A percentile compares a stretch with the other conserved stretches of the same genome.
Conservation (phyloP, 2,888 invertebrate species). For the Drosophila nr. perissopoda region DNA sequence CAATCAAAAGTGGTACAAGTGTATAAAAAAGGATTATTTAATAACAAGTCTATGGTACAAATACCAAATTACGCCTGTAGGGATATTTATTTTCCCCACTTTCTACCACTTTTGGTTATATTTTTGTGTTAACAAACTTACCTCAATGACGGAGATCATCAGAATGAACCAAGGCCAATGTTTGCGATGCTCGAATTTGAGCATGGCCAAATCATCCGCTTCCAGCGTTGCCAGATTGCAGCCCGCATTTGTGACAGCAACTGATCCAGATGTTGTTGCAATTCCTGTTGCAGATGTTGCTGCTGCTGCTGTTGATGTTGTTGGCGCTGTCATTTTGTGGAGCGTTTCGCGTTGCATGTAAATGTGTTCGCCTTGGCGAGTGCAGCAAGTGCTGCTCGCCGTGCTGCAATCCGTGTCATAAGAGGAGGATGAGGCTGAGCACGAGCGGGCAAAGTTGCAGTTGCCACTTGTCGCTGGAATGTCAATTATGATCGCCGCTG, state of each 20-base stretch:
- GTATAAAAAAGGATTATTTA: background rate
- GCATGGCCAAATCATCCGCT: constrained; percentile 64
- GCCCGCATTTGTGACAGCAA: constrained; percentile 20
- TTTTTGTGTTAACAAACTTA: constrained; percentile 47
- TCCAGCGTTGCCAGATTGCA: constrained; percentile 43
- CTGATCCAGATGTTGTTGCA: constrained; percentile 15
- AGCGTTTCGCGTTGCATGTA: constrained; percentile 77
- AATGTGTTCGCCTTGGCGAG: constrained; percentile 81
- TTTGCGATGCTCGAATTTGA: constrained; percentile 77
- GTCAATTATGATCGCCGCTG: constrained; percentile 80
- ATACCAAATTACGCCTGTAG: background rate
- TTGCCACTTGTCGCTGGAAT: constrained; percentile 71
- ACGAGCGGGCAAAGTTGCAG: constrained; percentile 25
- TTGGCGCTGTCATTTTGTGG: constrained; percentile 34
- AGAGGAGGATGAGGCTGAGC: constrained; percentile 51
- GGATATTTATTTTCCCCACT: background rate
- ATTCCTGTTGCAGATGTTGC: constrained; percentile 25
- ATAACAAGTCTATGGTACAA: background rate
- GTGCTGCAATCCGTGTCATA: constrained; percentile 83
- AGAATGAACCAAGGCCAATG: constrained; percentile 82
- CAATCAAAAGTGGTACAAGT: background rate
- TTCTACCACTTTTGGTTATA: background rate
- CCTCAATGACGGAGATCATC: constrained; percentile 82
- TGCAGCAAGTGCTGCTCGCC: constrained; percentile 82
- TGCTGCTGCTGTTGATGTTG: constrained; percentile 18